phyloP scores from a whole-genome alignment of 2,888 invertebrate genomes.

The Eucera pruinosa region DNA sequence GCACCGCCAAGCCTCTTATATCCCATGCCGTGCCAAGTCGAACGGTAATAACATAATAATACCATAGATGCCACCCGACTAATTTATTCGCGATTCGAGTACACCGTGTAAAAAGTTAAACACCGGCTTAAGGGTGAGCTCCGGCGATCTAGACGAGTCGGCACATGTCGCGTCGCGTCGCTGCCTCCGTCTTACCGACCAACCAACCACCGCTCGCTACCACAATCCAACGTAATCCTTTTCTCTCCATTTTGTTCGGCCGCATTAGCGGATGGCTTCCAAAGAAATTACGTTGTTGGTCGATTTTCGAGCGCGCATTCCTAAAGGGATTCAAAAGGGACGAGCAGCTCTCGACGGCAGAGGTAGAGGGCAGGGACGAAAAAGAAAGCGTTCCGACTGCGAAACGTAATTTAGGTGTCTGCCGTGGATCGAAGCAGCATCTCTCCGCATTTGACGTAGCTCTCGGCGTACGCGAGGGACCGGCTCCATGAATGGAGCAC shows the following conservation, averaged over 20 bases:
- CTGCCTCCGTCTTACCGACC: too few species aligned
- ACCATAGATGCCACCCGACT: slow-evolving; percentile 59
- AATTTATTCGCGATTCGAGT: slow-evolving; percentile 65
- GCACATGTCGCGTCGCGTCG: too few species aligned
- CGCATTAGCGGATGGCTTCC: too few species aligned
- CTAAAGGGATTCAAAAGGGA: slow-evolving; percentile 3
- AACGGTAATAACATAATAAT: slow-evolving; percentile 69
- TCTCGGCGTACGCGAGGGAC: slow-evolving; percentile 43
- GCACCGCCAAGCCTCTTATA: too few species aligned
- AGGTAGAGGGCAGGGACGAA: background rate
- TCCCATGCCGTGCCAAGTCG: slow-evolving; percentile 31
- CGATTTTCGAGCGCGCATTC: slow-evolving; percentile 10
- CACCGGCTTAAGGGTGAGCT: slow-evolving; percentile 45
- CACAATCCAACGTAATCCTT: too few species aligned
- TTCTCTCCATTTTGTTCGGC: too few species aligned
- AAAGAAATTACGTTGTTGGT: background rate
- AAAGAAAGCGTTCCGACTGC: slow-evolving; percentile 43
- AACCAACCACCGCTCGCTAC: too few species aligned
- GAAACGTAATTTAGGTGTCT: slow-evolving; percentile 62
- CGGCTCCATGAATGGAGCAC: slow-evolving; percentile 67
- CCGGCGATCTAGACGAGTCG: slow-evolving; percentile 18
- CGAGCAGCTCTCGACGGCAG: background rate
- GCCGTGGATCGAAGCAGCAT: slow-evolving; percentile 16
- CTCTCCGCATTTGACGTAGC: slow-evolving; percentile 28
- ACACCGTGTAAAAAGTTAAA: slow-evolving; percentile 49